Evolutionary conservation across 2,113 vertebrate genomes (phyloP).

Genomic region (Callipepla squamata): DNA sequence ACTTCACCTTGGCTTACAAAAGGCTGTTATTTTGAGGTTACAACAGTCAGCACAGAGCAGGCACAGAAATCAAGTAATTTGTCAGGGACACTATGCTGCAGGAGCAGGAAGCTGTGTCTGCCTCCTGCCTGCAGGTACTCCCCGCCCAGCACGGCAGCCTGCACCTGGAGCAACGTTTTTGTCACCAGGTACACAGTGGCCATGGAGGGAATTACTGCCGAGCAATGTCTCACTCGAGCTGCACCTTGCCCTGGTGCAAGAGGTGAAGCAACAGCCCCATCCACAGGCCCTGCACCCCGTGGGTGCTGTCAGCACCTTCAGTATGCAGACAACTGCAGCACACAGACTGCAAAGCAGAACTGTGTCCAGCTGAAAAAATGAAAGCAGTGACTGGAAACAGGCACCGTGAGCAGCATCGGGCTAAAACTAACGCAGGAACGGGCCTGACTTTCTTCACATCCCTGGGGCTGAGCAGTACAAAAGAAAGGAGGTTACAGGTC

Average conservation of each 20-base stretch:
- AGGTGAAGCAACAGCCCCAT: not conserved
- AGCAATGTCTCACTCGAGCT: not conserved
- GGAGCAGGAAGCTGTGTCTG: not conserved
- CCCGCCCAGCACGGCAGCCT: not conserved
- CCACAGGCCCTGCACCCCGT: accelerated
- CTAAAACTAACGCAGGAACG: not conserved
- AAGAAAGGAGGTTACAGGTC: constrained; percentile 37
- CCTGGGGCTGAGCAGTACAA: accelerated
- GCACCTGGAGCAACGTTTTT: not conserved
- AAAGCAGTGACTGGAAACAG: not conserved
- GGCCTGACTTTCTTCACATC: not conserved
- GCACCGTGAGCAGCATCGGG: accelerated
- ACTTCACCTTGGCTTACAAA: constrained; percentile 1
- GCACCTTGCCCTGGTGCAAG: not conserved
- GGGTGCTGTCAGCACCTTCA: not conserved
- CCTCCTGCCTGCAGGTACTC: not conserved
- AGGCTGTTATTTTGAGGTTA: constrained; percentile 21
- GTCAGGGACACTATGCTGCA: not conserved
- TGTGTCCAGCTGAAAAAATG: not conserved
- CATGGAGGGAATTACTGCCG: not conserved
- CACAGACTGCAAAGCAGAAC: accelerated
- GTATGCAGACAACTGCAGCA: not conserved
- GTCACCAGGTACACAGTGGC: not conserved
- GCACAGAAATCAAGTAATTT: not conserved
- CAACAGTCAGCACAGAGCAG: not conserved